Base-by-base conservation (phyloP, 2,113 vertebrate species). In the Podarcis cretensis region DNA sequence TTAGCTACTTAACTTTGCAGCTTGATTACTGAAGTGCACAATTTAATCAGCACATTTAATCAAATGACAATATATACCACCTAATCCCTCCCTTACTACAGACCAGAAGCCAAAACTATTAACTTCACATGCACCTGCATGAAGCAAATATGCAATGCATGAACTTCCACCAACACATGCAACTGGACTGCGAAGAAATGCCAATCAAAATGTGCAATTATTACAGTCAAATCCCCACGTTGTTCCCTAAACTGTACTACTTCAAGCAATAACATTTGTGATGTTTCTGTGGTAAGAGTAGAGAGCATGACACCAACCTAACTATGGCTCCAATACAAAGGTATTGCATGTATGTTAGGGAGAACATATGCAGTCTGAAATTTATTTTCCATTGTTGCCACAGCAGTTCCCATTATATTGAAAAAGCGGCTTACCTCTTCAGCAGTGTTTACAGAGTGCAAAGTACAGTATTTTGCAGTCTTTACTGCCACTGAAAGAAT, bases 1-100 rank as follows among this genome's bases (percentile, higher is more conserved):
- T 95, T 95, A 95, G 93, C 93, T 95, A 92, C 95, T 95, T 94
- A 95, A 94, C 95, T 96, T 95, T 91, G 91, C 89, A 92, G 95
- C 93, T 96, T 96, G 96, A 96, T 96, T 96, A 96, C 92, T 96
- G 92, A 94, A 96, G 96, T 95, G 93, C 90, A 92, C 74, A 40
- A 91, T 89, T 95, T 96, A 95, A 94, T 97, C 96, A 96, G 90
- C 94, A 90, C 94, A 95, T 94, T 84, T 94, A 93, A 89, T 89
- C 87, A 92, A 89, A 76, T 88, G 91, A 91, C 90, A 94, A 93
- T 89, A 89, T 3, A 57, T 54, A 94, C 85, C 90, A 92, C 91
- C 94, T 92, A 92, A 92, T 95, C 91, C 90, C 89, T 92, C 87
- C 87, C 88, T 86, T 85, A 89, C 84, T 68, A 65, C 74, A 92